These are phyloP conservation scores for Morelia viridis DNA, from an alignment of 2,797 vertebrate species.

Conservation along the genomic window DNA sequence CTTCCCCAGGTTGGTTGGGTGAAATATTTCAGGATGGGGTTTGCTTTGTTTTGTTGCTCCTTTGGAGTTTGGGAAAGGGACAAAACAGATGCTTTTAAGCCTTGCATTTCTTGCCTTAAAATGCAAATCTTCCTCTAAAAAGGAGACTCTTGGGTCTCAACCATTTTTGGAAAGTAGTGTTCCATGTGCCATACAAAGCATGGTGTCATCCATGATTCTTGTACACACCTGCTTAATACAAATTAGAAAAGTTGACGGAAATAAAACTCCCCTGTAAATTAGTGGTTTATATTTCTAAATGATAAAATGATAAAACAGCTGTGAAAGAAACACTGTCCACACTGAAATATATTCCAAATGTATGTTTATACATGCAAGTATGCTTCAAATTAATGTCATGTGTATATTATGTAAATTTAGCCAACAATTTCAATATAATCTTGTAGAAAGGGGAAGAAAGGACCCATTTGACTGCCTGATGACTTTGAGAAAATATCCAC, in stretches of 20 bases:
- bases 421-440: background rate
- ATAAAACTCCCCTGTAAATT: background rate
- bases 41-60: background rate
- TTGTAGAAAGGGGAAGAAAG: background rate
- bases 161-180: background rate
- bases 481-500: background rate
- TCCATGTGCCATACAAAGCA: too few relatives aligned
- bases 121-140: background rate
- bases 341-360: background rate
- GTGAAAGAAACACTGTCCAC: background rate
- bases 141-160: background rate
- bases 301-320: background rate
- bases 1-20: background rate
- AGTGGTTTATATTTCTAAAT: background rate
- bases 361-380: background rate
- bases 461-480: background rate
- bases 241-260: background rate
- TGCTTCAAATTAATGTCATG: background rate
- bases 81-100: background rate
- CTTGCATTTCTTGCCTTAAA: background rate
- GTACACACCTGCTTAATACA: background rate
- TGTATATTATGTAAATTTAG: background rate
- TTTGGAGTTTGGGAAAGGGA: background rate
- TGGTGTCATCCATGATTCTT: background rate
- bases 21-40: background rate